Conservation (phyloP, 2,113 vertebrate genomes). For the Promerops cafer region DNA sequence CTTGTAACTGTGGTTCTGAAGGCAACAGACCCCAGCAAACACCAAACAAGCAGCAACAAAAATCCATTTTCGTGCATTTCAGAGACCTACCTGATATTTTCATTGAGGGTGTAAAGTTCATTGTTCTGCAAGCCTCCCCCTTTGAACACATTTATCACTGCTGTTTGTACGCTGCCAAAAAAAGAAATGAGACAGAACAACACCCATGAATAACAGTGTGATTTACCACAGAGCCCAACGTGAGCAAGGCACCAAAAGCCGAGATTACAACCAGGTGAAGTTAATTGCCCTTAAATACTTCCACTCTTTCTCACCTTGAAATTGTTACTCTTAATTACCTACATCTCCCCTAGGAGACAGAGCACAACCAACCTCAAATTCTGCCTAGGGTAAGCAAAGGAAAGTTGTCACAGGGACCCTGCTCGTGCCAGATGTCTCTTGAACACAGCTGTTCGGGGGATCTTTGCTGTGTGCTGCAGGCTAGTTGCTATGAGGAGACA, state of each 20-base stretch:
- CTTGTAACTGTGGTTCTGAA: neutral
- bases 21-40: neutral
- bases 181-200: constrained; percentile 7
- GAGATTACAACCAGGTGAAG: neutral
- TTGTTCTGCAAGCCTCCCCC: constrained; percentile 85
- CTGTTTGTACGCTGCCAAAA: constrained; percentile 85
- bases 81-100: constrained; percentile 86
- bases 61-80: neutral
- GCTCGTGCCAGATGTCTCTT: neutral
- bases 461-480: neutral
- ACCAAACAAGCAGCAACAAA: neutral
- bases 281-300: neutral
- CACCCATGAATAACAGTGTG: neutral
- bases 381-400: neutral
- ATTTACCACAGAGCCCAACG: neutral
- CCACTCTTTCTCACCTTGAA: neutral
- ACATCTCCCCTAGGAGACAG: neutral
- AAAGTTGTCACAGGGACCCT: neutral
- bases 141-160: constrained; percentile 94
- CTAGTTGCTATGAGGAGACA: neutral
- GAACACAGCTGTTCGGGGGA: neutral
- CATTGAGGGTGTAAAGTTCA: constrained; percentile 88
- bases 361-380: neutral
- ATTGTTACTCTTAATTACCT: neutral
- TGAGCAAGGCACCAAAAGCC: neutral